Evolutionary conservation across 2,888 invertebrate species (phyloP).

Genomic region (Stenodema calcarata): DNA sequence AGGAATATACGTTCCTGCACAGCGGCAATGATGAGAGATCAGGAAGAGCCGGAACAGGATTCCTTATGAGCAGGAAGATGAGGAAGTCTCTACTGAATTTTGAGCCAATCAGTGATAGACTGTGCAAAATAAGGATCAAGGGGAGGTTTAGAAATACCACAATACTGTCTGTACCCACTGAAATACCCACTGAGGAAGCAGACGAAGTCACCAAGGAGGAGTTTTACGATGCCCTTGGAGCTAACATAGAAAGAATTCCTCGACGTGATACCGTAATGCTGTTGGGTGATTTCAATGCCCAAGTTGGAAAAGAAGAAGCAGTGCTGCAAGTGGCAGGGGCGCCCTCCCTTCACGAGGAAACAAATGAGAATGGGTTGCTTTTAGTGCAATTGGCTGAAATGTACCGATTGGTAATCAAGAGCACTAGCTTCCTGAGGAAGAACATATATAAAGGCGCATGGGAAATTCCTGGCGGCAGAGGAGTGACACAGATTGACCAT

Average conservation of each 20-base stretch:
- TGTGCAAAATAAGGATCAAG: neutral
- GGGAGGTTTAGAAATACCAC: neutral
- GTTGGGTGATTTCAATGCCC: neutral
- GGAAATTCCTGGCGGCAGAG: neutral
- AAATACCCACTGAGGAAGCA: neutral
- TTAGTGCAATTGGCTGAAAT: neutral
- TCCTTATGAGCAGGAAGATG: neutral
- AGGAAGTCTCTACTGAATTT: neutral
- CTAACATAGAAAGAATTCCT: neutral
- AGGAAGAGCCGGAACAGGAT: neutral
- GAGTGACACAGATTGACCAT: neutral
- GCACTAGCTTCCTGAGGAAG: neutral
- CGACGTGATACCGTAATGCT: neutral
- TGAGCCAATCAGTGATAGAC: neutral
- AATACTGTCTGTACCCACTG: neutral
- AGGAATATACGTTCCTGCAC: neutral
- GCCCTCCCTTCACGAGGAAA: neutral
- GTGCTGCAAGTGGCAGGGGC: neutral
- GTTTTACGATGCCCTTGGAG: neutral
- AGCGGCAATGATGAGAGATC: neutral
- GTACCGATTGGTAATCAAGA: neutral
- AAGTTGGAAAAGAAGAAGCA: neutral
- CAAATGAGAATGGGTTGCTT: neutral
- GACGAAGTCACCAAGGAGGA: neutral
- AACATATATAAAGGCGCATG: slow-evolving; percentile 17